Base-by-base conservation (phyloP, 2,888 invertebrate species). In the Saturnia pavonia region DNA sequence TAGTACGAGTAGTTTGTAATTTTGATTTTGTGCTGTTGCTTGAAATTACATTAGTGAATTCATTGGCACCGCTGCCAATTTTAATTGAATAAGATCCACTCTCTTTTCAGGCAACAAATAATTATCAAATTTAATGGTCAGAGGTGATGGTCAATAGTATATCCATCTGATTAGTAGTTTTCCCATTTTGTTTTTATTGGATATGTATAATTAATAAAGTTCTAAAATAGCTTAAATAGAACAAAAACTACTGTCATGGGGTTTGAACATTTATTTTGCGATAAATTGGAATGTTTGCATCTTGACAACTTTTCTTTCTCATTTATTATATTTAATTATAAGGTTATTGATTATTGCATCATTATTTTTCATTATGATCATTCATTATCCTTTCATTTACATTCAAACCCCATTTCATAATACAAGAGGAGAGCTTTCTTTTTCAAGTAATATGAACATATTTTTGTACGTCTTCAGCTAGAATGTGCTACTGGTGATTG, bases 321-420 rank as follows among this genome's bases (percentile, higher is more conserved):
- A 81, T 73, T 73, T 78, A 81, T 85, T 83, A 83, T 83, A 77
- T 72, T 84, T 86, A 82, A 83, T 80, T 84, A 78, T 89, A 89
- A 86, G 86, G 82, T 82, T 84, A 81, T 78, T 77, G 72, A 78
- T 82, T 86, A 88, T 85, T 89, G 90, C 89, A 89, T 91, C 87
- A 86, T 88, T 83, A 79, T 82, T 74, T 84, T 83, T 84, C 83
- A 82, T 87, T 80, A 75, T 78, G 80, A 75, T 84, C 81, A 83
- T 82, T 83, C 73, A 81, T 78, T 82, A 77, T 85, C 74, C 75
- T 84, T 82, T 87, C 86, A 86, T 86, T 85, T 82, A 85, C 88
- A 89, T 93, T 94, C 94, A 94, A 94, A 94, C 93, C 94, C 94
- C 94, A 94, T 94, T 91, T 92, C 94, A 93, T 91, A 84, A 77